These are phyloP conservation scores for Nymphalis polychloros DNA, from an alignment of 2,888 invertebrate species.

Conservation along the genomic window DNA sequence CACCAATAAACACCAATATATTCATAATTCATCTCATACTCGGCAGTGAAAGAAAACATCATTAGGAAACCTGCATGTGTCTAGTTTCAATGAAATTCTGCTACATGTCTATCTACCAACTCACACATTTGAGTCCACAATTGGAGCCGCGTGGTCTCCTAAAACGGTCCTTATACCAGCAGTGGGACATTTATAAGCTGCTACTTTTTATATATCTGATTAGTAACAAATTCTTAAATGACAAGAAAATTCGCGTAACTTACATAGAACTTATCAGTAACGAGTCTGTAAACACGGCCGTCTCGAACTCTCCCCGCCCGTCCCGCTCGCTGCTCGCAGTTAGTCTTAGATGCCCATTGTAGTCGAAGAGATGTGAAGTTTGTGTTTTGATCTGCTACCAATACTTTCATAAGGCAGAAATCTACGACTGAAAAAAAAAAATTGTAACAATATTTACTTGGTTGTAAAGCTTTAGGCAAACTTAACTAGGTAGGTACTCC, in stretches of 20 bases:
- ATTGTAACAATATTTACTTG: not conserved
- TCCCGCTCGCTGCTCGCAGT: slow-evolving; percentile 94
- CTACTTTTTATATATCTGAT: not conserved
- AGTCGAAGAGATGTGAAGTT: slow-evolving; percentile 90
- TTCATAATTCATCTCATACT: too few relatives aligned
- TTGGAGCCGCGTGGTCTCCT: too few relatives aligned
- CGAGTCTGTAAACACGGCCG: slow-evolving; percentile 92
- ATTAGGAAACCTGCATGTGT: too few relatives aligned
- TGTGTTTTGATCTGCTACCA: slow-evolving; percentile 88
- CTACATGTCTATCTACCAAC: too few relatives aligned
- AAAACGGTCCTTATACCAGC: too few relatives aligned
- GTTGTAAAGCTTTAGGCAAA: too few relatives aligned
- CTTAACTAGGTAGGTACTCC: too few relatives aligned
- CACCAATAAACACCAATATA: too few relatives aligned
- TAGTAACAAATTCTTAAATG: not conserved
- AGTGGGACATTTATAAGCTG: too few relatives aligned
- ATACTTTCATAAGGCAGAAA: slow-evolving; percentile 93
- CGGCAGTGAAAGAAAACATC: too few relatives aligned
- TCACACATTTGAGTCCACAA: too few relatives aligned
- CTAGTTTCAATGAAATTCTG: too few relatives aligned
- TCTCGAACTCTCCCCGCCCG: slow-evolving; percentile 93
- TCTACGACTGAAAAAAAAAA: slow-evolving; percentile 89
- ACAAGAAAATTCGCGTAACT: slow-evolving; percentile 35
- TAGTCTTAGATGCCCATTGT: slow-evolving; percentile 94
- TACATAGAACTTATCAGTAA: slow-evolving; percentile 85